A percentile compares a stretch with the other conserved stretches of the same genome.
phyloP scores from a whole-genome alignment of 35 echinoderm and acorn worm species.

The Ophioderma brevispina region DNA sequence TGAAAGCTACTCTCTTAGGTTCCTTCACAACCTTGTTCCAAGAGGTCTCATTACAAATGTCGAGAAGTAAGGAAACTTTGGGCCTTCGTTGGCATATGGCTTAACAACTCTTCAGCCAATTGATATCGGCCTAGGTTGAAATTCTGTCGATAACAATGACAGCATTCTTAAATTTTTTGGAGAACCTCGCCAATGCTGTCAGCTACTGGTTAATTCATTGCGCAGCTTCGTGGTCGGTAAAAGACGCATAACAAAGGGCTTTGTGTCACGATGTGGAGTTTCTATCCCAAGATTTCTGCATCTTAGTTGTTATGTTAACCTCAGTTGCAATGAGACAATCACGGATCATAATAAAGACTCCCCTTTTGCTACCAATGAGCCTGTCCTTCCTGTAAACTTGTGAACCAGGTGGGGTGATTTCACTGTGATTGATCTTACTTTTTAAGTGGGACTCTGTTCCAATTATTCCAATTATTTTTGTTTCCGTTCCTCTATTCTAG shows the following conservation, averaged over 20 bases:
- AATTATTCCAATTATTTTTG: too few species aligned
- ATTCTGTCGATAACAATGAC: too few species aligned
- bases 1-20: constrained; percentile 8
- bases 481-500: too few species aligned
- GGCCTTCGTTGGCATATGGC: constrained; percentile 18
- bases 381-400: not conserved
- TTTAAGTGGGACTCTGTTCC: not conserved
- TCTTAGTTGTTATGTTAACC: not conserved
- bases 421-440: not conserved
- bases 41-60: constrained; percentile 49
- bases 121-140: too few species aligned
- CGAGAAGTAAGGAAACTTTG: constrained; percentile 29
- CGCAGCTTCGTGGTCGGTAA: too few species aligned
- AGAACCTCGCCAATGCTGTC: too few species aligned
- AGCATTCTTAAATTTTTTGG: too few species aligned
- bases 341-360: not conserved
- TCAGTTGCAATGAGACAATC: not conserved
- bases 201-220: too few species aligned
- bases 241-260: too few species aligned
- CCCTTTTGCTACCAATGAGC: not conserved
- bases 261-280: too few species aligned
- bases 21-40: constrained; percentile 7
- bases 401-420: not conserved
- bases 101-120: constrained; percentile 37
- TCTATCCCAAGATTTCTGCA: too few species aligned